Evolutionary conservation across 2,113 vertebrate species (phyloP), one percentile per base, ranked within the genome.

Genomic region (Siphamia tubifer): DNA sequence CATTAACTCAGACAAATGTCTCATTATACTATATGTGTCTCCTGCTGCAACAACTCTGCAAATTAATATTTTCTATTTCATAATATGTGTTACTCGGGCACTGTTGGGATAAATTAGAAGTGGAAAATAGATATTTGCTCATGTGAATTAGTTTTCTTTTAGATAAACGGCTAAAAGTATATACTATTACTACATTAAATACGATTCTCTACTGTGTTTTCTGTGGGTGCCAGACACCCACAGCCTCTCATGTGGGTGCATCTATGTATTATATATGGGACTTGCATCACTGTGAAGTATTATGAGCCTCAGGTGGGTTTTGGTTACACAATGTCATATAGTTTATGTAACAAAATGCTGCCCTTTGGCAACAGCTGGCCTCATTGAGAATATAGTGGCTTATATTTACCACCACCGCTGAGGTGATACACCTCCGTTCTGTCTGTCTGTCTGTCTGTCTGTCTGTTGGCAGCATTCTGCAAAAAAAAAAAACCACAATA

Each of bases 291-390:
- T 40, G 39, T 66, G 55, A 52, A 45, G 15, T 20, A 7, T 45
- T 53, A 57, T 35, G 23, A 10, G 27, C n/a, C 58, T 51, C 5
- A 1, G 30, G 36, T 61, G 12, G 36, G 10, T 30, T 10, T 63
- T 30, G 39, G 20, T 53, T 17, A 17, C 19, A 73, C 32, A 34
- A 32, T 60, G 70, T 79, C 52, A 55, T 30, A 34, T 42, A 47
- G 28, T 54, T 48, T 17, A 60, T 28, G 1, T 57, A 54, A 63
- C 23, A 60, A 70, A 57, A 51, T 36, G 6, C 6, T 13, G 34
- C 21, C 51, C 12, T 38, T 68, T 32, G 40, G 68, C 44, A 31
- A 19, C 5, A 17, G 35, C 53, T 57, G 43, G 71, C 25, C 56
- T 55, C 40, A 4, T 13, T 17, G 19, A 43, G 20, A 12, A 4